Base-by-base conservation (phyloP, 2,113 vertebrate species). In the Amazona guildingii region DNA sequence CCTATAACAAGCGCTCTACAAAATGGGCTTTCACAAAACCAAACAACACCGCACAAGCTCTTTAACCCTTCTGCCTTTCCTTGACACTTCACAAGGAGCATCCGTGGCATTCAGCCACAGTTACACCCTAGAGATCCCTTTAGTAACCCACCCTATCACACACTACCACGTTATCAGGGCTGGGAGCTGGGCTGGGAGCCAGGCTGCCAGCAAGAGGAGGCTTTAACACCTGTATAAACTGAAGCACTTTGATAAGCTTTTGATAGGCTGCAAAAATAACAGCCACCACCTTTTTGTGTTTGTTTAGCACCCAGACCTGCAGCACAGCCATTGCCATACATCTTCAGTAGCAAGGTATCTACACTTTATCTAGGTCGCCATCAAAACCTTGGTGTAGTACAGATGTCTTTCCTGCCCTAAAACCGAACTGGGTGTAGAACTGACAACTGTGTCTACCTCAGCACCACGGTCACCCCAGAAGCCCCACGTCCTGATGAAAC, bases 151-250 rank as follows among this genome's bases (percentile, higher is more conserved):
- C 29, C 49, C 29, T 13, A 18, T 12, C 31, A 1, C 43, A 23
- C 54, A 2, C 1, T 14, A 17, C 28, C 25, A 14, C 0, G 0
- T n/a, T 24, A 10, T 2, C 17, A 8, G 51, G n/a, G 44, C 7
- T 20, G 5, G 19, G 12, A 63, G 54, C 54, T 19, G 24, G 11
- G 41, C 59, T 29, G 3, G 1, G 35, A 68, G 28, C 61, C 73
- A 35, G 3, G 41, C 41, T n/a, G 19, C 18, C 46, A 43, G 57
- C 13, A 16, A 24, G 7, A 74, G 14, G 10, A n/a, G 15, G 52
- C 54, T 63, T 51, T 10, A 55, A 17, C 28, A 23, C 31, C 28
- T 31, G 29, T 6, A 41, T 28, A 23, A 78, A 27, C 0, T 37
- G 17, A 51, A 83, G 35, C 7, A 24, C 27, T 12, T 23, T 8